Evolutionary conservation across 2,797 vertebrate species (phyloP), one percentile per base, ranked within the genome.

Genomic region (Acrossocheilus fasciatus): DNA sequence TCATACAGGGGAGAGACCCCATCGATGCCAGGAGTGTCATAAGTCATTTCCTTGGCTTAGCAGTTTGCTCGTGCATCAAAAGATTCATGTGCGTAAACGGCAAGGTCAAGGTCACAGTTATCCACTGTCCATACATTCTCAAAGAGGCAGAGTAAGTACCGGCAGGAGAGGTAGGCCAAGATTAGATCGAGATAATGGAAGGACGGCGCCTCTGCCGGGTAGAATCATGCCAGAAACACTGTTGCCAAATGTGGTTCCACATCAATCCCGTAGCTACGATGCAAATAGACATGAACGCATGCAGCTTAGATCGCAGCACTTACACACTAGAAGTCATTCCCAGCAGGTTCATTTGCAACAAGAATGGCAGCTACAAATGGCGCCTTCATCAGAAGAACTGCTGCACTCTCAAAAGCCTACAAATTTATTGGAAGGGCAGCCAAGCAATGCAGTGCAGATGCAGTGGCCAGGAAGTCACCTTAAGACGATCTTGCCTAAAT

Each of bases 21-120:
- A 96, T 88, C 93, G 92, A 82, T 96, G 96, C 54, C 93, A 94
- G 0, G 95, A 96, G 89, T 96, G 96, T 82, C 88, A 94, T 87
- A 96, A 96, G 88, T 92, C 93, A 0, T 96, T 96, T 52, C 95
- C 95, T 57, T 96, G 96, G 96, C 94, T 96, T 26, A 96, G 96
- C 91, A 96, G 95, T 91, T 91, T 96, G 80, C 91, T 96, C 0
- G 95, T 96, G 8, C 96, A 96, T 86, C 95, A 96, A 88, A 96
- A 96, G 90, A 96, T 95, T 54, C 96, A 96, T 4, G 78, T 91
- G n/a, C 94, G 95, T 34, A 96, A 95, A 86, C 93, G 92, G 10
- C 95, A 94, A 89, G 89, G 88, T 72, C 89, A 88, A 69, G 91
- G 88, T 87, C 94, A 92, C 86, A 79, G 89, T 47, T 91, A 77